Evolutionary conservation across 2,888 invertebrate species (phyloP).

Genomic region (Zootermopsis nevadensis): DNA sequence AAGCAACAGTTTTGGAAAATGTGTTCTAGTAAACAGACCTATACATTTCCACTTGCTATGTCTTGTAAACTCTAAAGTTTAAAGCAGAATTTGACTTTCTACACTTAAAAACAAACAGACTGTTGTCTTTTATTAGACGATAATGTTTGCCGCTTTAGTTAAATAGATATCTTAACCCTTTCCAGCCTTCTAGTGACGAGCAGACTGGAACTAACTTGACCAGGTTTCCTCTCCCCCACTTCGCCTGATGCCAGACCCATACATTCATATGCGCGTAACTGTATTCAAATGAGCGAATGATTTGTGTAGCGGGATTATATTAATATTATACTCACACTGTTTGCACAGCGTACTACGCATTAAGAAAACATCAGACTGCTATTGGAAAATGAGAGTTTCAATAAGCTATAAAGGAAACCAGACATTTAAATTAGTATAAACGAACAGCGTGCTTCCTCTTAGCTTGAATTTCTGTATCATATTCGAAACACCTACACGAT

Average conservation of each 20-base stretch:
- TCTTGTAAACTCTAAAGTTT: no score
- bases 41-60: no score
- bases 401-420: neutral
- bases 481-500: neutral
- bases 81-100: no score
- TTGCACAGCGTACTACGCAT: neutral
- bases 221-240: neutral
- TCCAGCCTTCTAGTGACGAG: neutral
- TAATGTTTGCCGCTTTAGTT: neutral
- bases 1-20: no score
- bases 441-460: neutral
- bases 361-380: slow-evolving; percentile 4
- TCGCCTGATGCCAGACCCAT: neutral
- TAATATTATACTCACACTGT: neutral
- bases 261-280: slow-evolving; percentile 31
- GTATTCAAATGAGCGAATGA: slow-evolving; percentile 37
- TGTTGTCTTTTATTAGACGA: no score
- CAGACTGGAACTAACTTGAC: neutral
- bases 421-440: neutral
- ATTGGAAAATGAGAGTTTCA: neutral
- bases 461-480: neutral
- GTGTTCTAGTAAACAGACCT: no score
- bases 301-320: slow-evolving; percentile 19
- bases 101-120: no score
- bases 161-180: slow-evolving; percentile 1